Conservation (phyloP, 2,797 vertebrate species). For the Cyclura pinguis region DNA sequence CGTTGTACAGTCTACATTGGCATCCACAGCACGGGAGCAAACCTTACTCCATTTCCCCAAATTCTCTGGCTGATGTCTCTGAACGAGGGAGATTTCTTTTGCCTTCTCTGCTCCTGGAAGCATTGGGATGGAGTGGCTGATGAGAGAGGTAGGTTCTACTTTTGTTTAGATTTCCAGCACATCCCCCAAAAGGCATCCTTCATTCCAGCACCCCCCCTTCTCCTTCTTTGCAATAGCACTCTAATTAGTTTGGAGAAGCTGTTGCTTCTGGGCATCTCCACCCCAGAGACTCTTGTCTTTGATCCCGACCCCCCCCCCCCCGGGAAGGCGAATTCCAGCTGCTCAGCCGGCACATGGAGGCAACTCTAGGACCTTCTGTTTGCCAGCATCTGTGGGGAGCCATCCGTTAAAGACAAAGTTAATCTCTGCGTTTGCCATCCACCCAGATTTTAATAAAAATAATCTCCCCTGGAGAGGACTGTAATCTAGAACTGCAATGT, state of each 20-base stretch:
- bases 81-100: background rate
- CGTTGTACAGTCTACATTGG: too few relatives aligned
- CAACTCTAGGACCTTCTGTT: background rate
- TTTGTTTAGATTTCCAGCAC: background rate
- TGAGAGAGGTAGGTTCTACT: background rate
- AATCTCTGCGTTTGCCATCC: constrained; percentile 62
- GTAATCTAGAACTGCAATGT: constrained; percentile 42
- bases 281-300: fast-evolving
- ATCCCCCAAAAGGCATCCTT: fast-evolving
- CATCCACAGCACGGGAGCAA: too few relatives aligned
- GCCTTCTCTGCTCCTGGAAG: background rate
- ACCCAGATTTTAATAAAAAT: constrained; percentile 64
- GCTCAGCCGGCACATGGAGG: background rate
- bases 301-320: too few relatives aligned
- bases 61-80: too few relatives aligned
- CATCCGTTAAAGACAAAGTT: constrained; percentile 48
- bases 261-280: background rate
- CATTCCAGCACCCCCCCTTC: background rate
- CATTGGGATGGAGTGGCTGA: background rate
- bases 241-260: fast-evolving
- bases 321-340: background rate
- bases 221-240: background rate
- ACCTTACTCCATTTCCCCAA: background rate
- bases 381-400: constrained; percentile 39
- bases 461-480: constrained; percentile 58